Conservation (phyloP, 2,888 invertebrate species). For the Blomia tropicalis region DNA sequence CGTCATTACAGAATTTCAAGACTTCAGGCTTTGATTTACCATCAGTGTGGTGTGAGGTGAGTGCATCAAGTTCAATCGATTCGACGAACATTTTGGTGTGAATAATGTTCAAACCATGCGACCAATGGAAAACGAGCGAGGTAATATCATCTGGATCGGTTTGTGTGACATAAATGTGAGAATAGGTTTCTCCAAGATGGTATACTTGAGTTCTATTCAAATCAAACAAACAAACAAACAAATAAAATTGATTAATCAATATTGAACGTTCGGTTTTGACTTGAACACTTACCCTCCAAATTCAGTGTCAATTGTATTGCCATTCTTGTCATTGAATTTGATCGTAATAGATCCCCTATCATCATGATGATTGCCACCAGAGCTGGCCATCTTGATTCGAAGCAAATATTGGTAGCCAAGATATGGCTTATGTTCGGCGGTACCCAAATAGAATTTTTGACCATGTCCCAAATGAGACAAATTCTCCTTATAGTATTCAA, state of each 20-base stretch:
- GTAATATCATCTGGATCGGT: neutral
- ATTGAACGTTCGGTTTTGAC: no score
- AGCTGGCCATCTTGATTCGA: neutral
- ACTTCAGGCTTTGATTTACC: neutral
- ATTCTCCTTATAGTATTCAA: conserved; percentile 27
- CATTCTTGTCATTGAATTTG: neutral
- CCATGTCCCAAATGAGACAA: neutral
- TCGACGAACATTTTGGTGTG: neutral
- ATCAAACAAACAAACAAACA: no score
- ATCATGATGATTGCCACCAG: neutral
- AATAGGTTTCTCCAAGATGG: conserved; percentile 9
- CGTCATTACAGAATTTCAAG: neutral
- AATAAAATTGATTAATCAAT: neutral
- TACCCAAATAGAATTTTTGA: neutral
- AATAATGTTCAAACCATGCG: neutral
- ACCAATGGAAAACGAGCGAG: neutral
- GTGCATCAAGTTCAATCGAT: neutral
- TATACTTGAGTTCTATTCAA: neutral
- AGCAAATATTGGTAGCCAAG: neutral
- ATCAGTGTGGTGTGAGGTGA: neutral
- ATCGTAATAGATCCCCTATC: neutral
- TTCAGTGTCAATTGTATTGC: neutral
- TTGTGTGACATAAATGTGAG: neutral
- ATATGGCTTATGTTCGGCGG: neutral
- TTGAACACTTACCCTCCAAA: neutral